Base-by-base conservation (phyloP, 1,140 invertebrate genomes). In the Drosophila lowei region DNA sequence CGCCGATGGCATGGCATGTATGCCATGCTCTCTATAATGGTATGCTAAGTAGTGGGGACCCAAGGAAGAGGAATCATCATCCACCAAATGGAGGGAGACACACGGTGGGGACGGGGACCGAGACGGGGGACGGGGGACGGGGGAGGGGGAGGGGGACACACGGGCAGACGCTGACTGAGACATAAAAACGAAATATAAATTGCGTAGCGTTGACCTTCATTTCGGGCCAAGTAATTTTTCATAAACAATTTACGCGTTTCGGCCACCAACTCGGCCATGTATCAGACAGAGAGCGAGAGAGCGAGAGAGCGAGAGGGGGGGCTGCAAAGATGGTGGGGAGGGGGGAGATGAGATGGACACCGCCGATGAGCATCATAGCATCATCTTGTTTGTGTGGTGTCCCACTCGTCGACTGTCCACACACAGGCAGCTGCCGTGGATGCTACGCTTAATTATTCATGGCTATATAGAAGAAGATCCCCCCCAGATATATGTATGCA, bases 221-320 rank as follows among this genome's bases (percentile, higher is more conserved):
- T 86, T 86, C 81, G 70, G 81, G 74, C 81, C 77, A 85, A 85
- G 81, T 85, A 85, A 85, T 85, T 85, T 85, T 85, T 85, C 81
- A 85, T 85, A 85, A 85, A 88, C 81, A 85, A 86, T 85, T 86
- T 85, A 85, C 81, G 81, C 81, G 83, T 85, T 85, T 86, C 80
- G 60, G 30, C 53, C 65, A 57, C 34, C 34, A 13, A 41, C 34
- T 21, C 18, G 55, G 58, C 11, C 21, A 53, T 52, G 50, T 34
- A 16, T 28, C 7, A 47, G 11, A 6, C 11, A 38, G 28, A 11
- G 7, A 7, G 9, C 13, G 7, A 0, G 3, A n/a, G 18, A 63
- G 34, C 11, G 23, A 11, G 25, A 43, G 41, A 21, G 6, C 0
- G 6, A n/a, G n/a, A 64, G 25, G 15, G 34, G 3, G 28, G 34